Conservation (phyloP, 2,113 vertebrate species). For the Rousettus leschenaultii region DNA sequence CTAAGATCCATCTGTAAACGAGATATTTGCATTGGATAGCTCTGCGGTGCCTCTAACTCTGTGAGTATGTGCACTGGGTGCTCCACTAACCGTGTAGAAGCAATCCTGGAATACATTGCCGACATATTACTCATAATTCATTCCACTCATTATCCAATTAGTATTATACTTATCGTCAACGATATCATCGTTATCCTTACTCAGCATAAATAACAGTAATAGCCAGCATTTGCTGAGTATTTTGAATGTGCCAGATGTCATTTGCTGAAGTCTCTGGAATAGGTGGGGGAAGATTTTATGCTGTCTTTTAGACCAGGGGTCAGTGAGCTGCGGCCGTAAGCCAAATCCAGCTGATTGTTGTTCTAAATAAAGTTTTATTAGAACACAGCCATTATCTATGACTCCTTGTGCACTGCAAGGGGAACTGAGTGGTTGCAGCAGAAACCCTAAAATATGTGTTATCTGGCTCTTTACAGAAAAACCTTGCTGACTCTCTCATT, state of each 20-base stretch:
- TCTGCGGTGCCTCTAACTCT: background rate
- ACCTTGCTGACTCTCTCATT: background rate
- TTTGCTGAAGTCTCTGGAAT: background rate
- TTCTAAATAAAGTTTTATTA: constrained; percentile 8
- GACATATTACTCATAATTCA: background rate
- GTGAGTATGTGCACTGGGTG: background rate
- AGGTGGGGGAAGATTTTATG: background rate
- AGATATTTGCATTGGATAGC: background rate
- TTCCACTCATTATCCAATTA: background rate
- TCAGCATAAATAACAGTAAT: background rate
- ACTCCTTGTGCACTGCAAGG: background rate
- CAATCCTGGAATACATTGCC: background rate
- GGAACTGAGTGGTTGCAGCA: background rate
- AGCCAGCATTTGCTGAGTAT: background rate
- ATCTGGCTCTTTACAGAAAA: background rate
- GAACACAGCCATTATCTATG: background rate
- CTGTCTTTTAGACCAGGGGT: background rate
- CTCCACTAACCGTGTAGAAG: background rate
- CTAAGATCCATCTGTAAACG: background rate
- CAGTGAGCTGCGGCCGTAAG: background rate
- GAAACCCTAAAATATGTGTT: background rate
- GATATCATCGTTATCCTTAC: background rate
- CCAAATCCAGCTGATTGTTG: background rate
- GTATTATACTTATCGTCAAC: background rate
- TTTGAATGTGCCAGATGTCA: background rate